Evolutionary conservation across 2,797 vertebrate species (phyloP).

Genomic region (Lagorchestes hirsutus): DNA sequence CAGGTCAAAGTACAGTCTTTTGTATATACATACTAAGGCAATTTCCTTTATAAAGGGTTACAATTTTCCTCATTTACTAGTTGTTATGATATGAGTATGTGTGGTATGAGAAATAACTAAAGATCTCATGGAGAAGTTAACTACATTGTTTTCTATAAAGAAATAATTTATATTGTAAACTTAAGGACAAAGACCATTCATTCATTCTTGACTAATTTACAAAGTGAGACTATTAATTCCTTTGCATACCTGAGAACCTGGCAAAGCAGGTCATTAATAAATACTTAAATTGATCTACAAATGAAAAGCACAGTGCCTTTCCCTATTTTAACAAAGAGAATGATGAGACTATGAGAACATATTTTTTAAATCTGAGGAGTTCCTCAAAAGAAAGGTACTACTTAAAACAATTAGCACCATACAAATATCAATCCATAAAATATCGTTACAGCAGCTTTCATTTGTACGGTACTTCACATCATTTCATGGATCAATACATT

Average conservation of each 20-base stretch:
- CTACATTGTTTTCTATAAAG: neutral
- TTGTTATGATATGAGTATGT: no score
- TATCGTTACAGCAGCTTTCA: neutral
- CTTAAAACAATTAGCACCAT: neutral
- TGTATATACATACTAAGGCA: neutral
- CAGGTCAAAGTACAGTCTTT: neutral
- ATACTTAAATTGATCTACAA: neutral
- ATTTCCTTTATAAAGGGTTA: conserved; percentile 8
- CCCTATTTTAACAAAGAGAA: neutral
- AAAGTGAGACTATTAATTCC: no score
- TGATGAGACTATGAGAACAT: neutral
- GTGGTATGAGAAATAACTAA: neutral
- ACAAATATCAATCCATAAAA: neutral
- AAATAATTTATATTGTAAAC: neutral
- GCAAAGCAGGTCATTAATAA: neutral
- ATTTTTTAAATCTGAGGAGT: neutral
- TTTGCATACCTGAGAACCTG: neutral
- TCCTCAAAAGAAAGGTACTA: neutral
- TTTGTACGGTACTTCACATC: neutral
- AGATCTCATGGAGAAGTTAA: neutral
- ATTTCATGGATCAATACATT: neutral
- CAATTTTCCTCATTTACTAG: neutral
- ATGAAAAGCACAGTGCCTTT: neutral
- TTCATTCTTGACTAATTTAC: neutral
- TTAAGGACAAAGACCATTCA: neutral